These are phyloP conservation scores for Barbus barbus DNA, from an alignment of 2,113 vertebrate species.

Conservation along the genomic window DNA sequence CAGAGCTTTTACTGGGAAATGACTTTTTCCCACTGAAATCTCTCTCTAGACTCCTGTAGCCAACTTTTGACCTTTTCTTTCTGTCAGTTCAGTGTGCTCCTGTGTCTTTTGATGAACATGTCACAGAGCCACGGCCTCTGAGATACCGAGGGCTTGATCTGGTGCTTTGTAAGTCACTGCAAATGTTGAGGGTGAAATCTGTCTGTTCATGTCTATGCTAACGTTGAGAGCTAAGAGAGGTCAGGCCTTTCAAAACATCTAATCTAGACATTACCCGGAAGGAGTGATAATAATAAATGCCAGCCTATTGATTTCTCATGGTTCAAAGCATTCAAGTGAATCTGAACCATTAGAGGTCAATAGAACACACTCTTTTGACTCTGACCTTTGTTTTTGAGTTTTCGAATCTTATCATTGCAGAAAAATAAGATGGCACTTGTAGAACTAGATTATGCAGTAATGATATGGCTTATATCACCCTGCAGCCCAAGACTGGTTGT, in stretches of 20 bases:
- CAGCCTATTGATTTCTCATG: conserved; percentile 20
- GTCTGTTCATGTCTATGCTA: neutral
- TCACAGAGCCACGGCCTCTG: neutral
- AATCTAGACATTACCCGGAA: neutral
- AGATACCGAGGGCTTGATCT: neutral
- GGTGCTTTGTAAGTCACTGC: neutral
- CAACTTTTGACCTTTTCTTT: conserved; percentile 5
- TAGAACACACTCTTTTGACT: neutral
- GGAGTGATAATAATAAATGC: conserved; percentile 13
- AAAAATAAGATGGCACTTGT: neutral
- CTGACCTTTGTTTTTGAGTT: neutral
- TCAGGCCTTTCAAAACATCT: conserved; percentile 6
- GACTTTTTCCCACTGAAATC: neutral
- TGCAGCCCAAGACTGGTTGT: too few relatives aligned
- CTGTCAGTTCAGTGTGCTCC: neutral
- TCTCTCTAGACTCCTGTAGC: neutral
- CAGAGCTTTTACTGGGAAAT: neutral
- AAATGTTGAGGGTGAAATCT: conserved; percentile 18
- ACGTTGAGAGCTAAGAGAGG: neutral
- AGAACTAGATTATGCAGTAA: neutral
- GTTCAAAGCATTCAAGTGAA: neutral
- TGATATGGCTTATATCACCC: too few relatives aligned
- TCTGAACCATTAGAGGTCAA: neutral
- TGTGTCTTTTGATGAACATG: conserved; percentile 26
- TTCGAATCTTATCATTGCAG: neutral